A percentile compares a stretch with the other conserved stretches of the same genome.
Evolutionary conservation across 2,888 invertebrate species (phyloP).

Genomic region (Halictus ligatus): DNA sequence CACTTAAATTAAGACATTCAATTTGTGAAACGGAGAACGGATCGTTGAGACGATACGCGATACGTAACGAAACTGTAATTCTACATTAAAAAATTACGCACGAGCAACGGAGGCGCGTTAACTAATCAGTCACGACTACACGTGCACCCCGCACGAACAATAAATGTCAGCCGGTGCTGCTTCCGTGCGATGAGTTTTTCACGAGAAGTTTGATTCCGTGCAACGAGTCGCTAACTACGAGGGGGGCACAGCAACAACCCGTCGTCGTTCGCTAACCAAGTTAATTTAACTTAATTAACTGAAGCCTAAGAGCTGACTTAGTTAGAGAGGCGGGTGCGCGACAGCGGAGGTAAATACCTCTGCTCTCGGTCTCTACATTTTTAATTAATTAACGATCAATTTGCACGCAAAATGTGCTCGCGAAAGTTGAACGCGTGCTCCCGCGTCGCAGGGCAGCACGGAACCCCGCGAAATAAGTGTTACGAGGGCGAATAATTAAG

Average conservation of each 20-base stretch:
- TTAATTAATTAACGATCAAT: constrained; percentile 82
- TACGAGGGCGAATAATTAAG: constrained; percentile 32
- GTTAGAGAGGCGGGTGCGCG: constrained; percentile 70
- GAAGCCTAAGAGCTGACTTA: constrained; percentile 80
- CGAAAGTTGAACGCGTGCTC: constrained; percentile 66
- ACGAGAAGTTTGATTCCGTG: constrained; percentile 63
- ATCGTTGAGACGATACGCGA: not conserved
- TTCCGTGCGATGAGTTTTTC: constrained; percentile 36
- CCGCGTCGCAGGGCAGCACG: constrained; percentile 36
- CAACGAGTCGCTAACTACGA: constrained; percentile 78
- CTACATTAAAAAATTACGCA: not conserved
- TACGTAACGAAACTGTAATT: not conserved
- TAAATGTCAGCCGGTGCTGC: not conserved
- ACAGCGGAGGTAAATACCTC: constrained; percentile 71
- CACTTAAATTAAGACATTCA: not conserved
- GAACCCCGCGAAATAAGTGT: constrained; percentile 26
- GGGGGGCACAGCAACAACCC: constrained; percentile 71
- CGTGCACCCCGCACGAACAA: not conserved
- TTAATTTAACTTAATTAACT: constrained; percentile 82
- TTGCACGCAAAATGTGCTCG: constrained; percentile 71
- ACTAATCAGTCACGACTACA: not conserved
- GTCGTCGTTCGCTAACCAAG: constrained; percentile 76
- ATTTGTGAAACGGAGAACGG: not conserved
- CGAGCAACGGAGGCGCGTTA: not conserved
- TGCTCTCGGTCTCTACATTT: constrained; percentile 78